Conservation (phyloP, 2,888 invertebrate species). For the Erpobdella octoculata region DNA sequence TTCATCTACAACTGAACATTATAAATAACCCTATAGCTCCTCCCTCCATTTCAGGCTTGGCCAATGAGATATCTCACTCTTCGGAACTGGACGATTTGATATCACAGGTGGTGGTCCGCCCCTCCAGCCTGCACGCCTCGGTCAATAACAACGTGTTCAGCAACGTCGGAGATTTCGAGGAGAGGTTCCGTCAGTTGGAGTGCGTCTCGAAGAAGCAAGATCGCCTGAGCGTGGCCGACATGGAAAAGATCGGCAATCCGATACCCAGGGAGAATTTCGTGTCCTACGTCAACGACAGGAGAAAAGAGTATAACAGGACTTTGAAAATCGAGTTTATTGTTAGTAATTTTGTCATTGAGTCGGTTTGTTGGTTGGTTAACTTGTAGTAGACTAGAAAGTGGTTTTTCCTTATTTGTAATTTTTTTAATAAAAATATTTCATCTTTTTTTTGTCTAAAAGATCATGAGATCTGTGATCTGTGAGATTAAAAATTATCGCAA, state of each 20-base stretch:
- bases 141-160: not conserved
- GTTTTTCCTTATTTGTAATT: no score
- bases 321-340: not conserved
- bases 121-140: not conserved
- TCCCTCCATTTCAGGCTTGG: no score
- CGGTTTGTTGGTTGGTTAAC: no score
- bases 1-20: no score
- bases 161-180: not conserved
- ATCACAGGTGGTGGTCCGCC: slow-evolving; percentile 3
- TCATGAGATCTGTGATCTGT: no score
- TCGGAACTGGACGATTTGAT: not conserved
- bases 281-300: not conserved
- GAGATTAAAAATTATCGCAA: no score
- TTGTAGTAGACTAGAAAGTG: no score
- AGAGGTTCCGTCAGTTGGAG: slow-evolving; percentile 1
- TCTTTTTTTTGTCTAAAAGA: no score
- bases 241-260: not conserved
- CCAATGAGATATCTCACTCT: not conserved
- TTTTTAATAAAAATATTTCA: no score
- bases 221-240: not conserved
- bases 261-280: slow-evolving; percentile 8
- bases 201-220: not conserved
- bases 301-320: not conserved
- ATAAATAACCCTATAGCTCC: no score
- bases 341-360: not conserved